phyloP scores from a whole-genome alignment of 2,888 invertebrate genomes.

The Molorchus minor region DNA sequence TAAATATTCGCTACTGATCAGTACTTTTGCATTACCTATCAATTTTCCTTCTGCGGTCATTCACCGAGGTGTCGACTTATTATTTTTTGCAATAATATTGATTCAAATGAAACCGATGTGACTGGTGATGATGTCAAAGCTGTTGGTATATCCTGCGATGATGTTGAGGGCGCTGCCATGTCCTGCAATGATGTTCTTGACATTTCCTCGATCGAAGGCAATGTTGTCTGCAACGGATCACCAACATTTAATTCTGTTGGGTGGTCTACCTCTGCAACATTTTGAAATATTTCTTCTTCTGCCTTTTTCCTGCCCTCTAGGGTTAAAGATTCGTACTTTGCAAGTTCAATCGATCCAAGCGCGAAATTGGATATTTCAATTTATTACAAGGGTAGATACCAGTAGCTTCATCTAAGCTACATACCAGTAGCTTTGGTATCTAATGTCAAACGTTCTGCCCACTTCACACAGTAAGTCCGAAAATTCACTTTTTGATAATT shows the following conservation, averaged over 20 bases:
- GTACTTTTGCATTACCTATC: constrained; percentile 13
- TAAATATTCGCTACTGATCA: constrained; percentile 22
- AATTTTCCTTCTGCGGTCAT: constrained; percentile 16
- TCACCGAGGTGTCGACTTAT: constrained; percentile 14
- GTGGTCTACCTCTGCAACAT: constrained; percentile 9
- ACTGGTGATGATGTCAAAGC: constrained; percentile 13
- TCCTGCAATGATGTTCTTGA: background rate
- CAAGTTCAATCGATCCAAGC: constrained; percentile 17
- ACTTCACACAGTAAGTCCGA: constrained; percentile 28
- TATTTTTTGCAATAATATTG: constrained; percentile 17
- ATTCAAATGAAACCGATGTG: constrained; percentile 14
- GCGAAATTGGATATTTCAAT: constrained; percentile 25
- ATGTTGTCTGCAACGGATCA: background rate
- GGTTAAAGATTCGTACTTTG: constrained; percentile 13
- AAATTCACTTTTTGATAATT: constrained; percentile 26
- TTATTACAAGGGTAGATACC: constrained; percentile 22
- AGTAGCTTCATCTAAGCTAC: constrained; percentile 13
- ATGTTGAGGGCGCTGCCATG: background rate
- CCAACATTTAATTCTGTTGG: background rate
- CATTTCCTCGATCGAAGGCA: background rate
- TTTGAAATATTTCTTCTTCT: background rate
- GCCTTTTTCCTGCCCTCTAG: background rate
- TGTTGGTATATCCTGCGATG: constrained; percentile 4
- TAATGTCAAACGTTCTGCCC: constrained; percentile 26
- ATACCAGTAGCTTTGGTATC: constrained; percentile 26